Evolutionary conservation across 2,888 invertebrate species (phyloP), one percentile per base, ranked within the genome.

Genomic region (Cephus spinipes): DNA sequence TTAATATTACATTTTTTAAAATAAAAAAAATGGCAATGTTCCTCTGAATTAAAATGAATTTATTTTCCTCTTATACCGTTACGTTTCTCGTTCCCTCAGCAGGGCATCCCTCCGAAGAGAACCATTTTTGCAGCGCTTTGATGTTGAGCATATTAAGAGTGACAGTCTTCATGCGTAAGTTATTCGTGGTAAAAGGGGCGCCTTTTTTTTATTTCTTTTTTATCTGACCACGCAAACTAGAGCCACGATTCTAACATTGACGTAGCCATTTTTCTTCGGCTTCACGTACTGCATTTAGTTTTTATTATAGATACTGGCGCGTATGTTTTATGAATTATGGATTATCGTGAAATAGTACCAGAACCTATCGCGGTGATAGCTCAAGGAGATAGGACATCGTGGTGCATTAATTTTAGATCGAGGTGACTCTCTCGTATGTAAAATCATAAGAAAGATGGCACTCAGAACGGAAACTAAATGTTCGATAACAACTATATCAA

Each of bases 41-140:
- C 34, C 77, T 32, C 34, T 68, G 32, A 55, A 77, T 77, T 40
- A 34, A 73, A 73, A 68, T 75, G n/a, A 31, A 75, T 68, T 68
- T 15, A 34, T 23, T 30, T n/a, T 68, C n/a, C 55, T 30, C 11
- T 33, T 34, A 2, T 33, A 33, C 73, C 33, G 73, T 12, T 32
- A 34, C 12, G 12, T 4, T 40, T 6, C 40, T 40, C 15, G 15
- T 40, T 15, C 40, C 40, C 40, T 40, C 15, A 12, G 40, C 40
- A 12, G 15, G 6, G n/a, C 71, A 77, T 12, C 36, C 75, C 68
- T 76, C 73, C 69, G n/a, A n/a, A 76, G 12, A 12, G 76, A 76
- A 81, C 68, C 77, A 74, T 78, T 82, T 84, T 80, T 80, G 78
- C 75, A 79, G 69, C 73, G 23, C 81, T 84, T 83, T 79, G 79